Percentiles rank a stretch among this genome's conserved stretches.
phyloP scores from a whole-genome alignment of 2,797 vertebrate genomes.

The Delichon dasypus region DNA sequence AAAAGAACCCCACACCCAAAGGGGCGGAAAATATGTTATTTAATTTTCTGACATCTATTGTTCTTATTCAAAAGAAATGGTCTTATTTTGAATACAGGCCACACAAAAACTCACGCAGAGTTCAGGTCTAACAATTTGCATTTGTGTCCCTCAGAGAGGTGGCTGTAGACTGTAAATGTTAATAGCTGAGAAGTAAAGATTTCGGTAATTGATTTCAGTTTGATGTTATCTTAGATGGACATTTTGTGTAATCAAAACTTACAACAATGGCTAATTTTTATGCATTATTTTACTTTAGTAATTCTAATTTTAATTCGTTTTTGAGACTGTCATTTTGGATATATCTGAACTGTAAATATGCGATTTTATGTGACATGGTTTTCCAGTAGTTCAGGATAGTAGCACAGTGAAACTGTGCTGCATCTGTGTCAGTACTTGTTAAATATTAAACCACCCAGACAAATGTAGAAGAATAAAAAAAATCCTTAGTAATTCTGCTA shows the following conservation, averaged over 20 bases:
- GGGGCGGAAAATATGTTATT: neutral
- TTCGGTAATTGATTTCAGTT: neutral
- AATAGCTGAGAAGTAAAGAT: neutral
- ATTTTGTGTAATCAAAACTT: neutral
- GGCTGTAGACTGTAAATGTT: neutral
- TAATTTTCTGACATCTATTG: constrained; percentile 25
- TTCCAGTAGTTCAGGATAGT: neutral
- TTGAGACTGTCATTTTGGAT: neutral
- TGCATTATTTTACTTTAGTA: neutral
- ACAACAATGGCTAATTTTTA: neutral
- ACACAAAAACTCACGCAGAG: neutral
- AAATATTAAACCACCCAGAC: neutral
- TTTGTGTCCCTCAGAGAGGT: neutral
- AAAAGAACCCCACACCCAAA: neutral
- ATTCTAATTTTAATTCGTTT: neutral
- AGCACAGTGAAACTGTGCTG: neutral
- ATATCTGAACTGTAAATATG: neutral
- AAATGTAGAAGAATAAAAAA: neutral
- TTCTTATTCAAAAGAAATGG: neutral
- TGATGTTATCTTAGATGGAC: neutral
- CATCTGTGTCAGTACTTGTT: neutral
- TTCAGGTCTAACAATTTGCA: neutral
- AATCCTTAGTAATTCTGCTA: neutral
- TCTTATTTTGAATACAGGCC: constrained; percentile 5
- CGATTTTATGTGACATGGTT: neutral